Evolutionary conservation across 2,113 vertebrate species (phyloP).

Genomic region (Aegithalos caudatus): DNA sequence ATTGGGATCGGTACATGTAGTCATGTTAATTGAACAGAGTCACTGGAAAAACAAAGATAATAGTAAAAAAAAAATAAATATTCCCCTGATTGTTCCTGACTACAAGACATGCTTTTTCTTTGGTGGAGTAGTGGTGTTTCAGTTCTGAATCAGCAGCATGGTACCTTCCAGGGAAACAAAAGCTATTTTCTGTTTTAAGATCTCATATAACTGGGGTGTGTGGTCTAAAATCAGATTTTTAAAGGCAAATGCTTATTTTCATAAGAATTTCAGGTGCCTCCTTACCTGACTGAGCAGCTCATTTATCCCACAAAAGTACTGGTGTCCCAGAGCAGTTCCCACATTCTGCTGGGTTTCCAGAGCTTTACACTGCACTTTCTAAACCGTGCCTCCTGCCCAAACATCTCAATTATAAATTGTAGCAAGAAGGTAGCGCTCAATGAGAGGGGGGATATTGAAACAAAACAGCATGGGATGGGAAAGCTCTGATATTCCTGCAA

Average conservation of each 20-base stretch:
- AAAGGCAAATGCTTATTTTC: not conserved
- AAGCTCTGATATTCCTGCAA: not conserved
- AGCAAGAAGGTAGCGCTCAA: not conserved
- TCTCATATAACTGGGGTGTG: not conserved
- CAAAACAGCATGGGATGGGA: not conserved
- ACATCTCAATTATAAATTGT: not conserved
- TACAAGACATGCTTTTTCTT: not conserved
- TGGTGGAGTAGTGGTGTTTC: not conserved
- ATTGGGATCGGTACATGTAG: not conserved
- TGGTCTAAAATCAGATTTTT: not conserved
- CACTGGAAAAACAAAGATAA: not conserved
- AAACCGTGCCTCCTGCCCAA: not conserved
- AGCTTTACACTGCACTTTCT: not conserved
- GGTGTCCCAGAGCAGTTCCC: not conserved
- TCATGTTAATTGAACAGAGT: not conserved
- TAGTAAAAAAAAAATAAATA: not conserved
- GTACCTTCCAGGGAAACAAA: not conserved
- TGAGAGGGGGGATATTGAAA: not conserved
- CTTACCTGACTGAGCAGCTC: not conserved
- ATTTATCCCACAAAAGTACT: not conserved
- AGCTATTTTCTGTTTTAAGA: not conserved
- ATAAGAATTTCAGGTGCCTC: not conserved
- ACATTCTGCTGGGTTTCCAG: not conserved
- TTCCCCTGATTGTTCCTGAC: not conserved
- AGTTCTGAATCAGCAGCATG: not conserved